These are phyloP conservation scores for Hydrozoanthus gracilis DNA, from an alignment of 92 coral and sea anemone genomes.

Conservation along the genomic window DNA sequence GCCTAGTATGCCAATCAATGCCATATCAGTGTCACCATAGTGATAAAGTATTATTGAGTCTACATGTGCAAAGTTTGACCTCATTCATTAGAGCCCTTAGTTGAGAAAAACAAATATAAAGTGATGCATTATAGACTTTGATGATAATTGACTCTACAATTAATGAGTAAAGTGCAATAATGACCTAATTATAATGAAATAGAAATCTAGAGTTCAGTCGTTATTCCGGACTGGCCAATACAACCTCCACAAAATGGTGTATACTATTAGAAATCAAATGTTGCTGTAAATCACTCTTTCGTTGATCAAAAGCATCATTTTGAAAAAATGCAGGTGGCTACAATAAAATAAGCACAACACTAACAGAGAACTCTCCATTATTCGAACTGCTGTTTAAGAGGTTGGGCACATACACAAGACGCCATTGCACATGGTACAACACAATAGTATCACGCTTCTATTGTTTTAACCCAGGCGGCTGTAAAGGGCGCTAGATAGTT, in stretches of 20 bases:
- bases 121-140: not conserved
- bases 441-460: slow-evolving; percentile 35
- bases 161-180: not conserved
- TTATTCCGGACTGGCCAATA: too few species aligned
- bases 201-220: too few species aligned
- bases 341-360: not conserved
- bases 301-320: not conserved
- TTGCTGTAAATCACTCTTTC: not conserved
- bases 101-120: not conserved
- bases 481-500: slow-evolving; percentile 5
- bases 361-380: slow-evolving; percentile 29
- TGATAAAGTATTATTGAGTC: too few species aligned
- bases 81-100: not conserved
- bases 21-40: too few species aligned
- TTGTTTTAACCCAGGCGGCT: slow-evolving; percentile 8
- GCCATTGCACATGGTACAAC: slow-evolving; percentile 42
- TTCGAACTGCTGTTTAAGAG: not conserved
- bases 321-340: not conserved
- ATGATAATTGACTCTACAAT: not conserved
- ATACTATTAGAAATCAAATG: not conserved
- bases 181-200: not conserved
- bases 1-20: too few species aligned
- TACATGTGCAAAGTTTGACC: not conserved
- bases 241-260: too few species aligned
- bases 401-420: slow-evolving; percentile 31